Percentiles rank a stretch among this genome's conserved stretches.
Evolutionary conservation across 2,113 vertebrate species (phyloP).

Genomic region (Rhabdomys dilectus): DNA sequence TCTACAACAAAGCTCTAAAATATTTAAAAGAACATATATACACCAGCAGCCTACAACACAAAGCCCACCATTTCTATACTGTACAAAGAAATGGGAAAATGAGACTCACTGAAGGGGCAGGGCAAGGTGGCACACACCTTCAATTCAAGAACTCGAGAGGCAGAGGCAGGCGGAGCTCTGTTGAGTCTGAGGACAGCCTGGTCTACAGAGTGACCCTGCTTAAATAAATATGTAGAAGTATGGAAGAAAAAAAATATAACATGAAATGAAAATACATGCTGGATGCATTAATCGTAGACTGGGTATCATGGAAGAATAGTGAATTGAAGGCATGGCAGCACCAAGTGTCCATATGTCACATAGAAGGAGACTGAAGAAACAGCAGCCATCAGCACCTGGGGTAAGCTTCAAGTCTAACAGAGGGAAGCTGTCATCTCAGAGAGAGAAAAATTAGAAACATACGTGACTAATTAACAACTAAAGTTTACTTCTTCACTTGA

Average conservation of each 20-base stretch:
- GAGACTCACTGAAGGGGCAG: neutral
- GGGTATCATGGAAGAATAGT: neutral
- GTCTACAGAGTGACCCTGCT: neutral
- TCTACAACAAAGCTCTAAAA: conserved; percentile 2
- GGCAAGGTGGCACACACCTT: neutral
- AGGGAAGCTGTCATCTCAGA: neutral
- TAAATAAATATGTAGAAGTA: neutral
- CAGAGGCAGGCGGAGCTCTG: neutral
- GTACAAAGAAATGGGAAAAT: conserved; percentile 38
- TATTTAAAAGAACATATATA: conserved; percentile 30
- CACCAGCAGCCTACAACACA: conserved; percentile 4
- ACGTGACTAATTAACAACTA: neutral
- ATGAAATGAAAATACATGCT: neutral
- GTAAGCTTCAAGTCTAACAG: neutral
- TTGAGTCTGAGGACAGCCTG: neutral
- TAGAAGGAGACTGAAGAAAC: neutral
- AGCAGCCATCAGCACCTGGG: neutral
- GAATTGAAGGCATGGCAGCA: neutral
- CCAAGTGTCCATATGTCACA: neutral
- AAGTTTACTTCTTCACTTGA: neutral
- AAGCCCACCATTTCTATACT: neutral
- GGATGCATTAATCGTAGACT: neutral
- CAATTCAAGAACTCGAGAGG: neutral
- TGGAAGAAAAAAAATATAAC: neutral
- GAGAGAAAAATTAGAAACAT: neutral